Percentiles rank a stretch among this genome's conserved stretches.
These are phyloP conservation scores for Apis mellifera DNA, from an alignment of 1,140 invertebrate species.

Conservation along the genomic window Amel_HAv3.1 CM009931.2:27677001-27677500, in stretches of 20 bases:
- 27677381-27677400: slow-evolving; percentile 17
- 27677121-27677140: slow-evolving; percentile 15
- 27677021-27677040: neutral
- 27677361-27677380: neutral
- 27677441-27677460: neutral
- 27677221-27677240: neutral
- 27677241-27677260: too few species aligned
- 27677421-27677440: neutral
- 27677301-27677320: neutral
- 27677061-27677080: neutral
- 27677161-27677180: neutral
- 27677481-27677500: neutral
- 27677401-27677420: neutral
- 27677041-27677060: neutral
- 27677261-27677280: neutral
- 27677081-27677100: neutral
- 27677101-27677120: slow-evolving; percentile 2
- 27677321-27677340: neutral
- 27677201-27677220: neutral
- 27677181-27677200: neutral
- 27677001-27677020: too few species aligned
- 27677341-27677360: neutral
- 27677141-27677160: neutral
- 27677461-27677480: neutral
- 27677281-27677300: neutral